Conservation (phyloP, 2,797 vertebrate species). For the Gallirallus australis region DNA sequence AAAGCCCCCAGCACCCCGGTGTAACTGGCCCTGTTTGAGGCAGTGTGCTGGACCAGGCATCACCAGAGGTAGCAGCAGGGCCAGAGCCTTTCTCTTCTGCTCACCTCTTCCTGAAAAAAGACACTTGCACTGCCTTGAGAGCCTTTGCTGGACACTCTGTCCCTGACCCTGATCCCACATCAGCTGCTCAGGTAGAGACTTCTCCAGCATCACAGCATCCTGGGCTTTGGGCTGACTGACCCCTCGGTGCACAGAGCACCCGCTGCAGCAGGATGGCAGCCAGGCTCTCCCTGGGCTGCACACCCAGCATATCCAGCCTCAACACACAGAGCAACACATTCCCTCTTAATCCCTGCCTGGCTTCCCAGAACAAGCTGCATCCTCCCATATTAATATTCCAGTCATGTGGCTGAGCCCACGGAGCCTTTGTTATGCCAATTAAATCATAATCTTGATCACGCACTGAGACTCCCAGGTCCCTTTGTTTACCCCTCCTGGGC, state of each 20-base stretch:
- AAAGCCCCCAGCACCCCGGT: accelerated
- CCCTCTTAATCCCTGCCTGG: background rate
- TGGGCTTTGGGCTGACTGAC: accelerated
- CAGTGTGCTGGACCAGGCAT: background rate
- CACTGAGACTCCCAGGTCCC: background rate
- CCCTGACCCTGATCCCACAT: background rate
- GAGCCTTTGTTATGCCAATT: slow-evolving; percentile 55
- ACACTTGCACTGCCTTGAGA: background rate
- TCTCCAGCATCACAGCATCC: accelerated
- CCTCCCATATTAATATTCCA: slow-evolving; percentile 46
- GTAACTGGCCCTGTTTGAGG: background rate
- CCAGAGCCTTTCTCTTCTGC: background rate
- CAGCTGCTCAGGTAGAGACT: accelerated
- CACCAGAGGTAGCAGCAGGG: background rate
- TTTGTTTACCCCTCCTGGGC: background rate
- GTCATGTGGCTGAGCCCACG: slow-evolving; percentile 9
- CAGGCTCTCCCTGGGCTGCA: background rate
- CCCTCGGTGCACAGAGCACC: accelerated
- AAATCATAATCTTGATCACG: slow-evolving; percentile 40
- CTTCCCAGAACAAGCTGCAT: slow-evolving; percentile 1
- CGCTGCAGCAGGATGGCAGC: accelerated
- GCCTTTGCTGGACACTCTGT: background rate
- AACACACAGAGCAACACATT: background rate
- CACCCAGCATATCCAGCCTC: background rate
- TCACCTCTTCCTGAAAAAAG: background rate